phyloP scores from a whole-genome alignment of 1,140 invertebrate species.

The Platyscapa corneri region DNA sequence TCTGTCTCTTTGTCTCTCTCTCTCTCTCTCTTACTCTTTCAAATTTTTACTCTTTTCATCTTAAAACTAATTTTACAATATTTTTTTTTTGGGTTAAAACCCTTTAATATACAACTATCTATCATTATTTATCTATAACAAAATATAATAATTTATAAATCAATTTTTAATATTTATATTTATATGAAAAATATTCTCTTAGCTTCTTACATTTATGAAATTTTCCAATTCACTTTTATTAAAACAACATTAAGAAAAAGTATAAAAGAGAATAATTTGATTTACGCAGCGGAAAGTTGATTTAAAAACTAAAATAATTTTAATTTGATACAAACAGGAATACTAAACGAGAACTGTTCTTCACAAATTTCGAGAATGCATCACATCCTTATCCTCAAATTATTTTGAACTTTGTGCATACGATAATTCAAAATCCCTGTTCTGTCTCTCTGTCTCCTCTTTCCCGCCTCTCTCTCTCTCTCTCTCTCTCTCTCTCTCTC shows the following conservation, averaged over 20 bases:
- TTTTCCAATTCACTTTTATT: constrained; percentile 7
- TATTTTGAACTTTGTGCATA: not conserved
- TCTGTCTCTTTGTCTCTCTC: not conserved
- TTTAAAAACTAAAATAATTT: constrained; percentile 39
- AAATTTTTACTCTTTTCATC: not conserved
- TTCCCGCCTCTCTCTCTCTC: not conserved
- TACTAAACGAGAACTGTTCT: not conserved
- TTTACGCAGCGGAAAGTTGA: constrained; percentile 22
- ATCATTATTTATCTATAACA: not conserved
- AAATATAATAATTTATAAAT: constrained; percentile 19
- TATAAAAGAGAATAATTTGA: not conserved
- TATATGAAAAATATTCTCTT: constrained; percentile 20
- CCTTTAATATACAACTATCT: not conserved
- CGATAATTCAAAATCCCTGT: constrained; percentile 29
- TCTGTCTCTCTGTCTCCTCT: not conserved
- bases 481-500: not conserved
- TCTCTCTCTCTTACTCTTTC: not conserved
- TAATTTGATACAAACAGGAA: constrained; percentile 49
- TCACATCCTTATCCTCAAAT: not conserved
- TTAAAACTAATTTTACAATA: constrained; percentile 27
- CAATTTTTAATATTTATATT: constrained; percentile 31
- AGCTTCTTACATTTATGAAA: constrained; percentile 42
- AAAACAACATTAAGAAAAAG: not conserved
- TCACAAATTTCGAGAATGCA: not conserved
- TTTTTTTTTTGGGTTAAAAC: constrained; percentile 6